phyloP scores from a whole-genome alignment of 2,797 vertebrate species.

The Lerista edwardsae region DNA sequence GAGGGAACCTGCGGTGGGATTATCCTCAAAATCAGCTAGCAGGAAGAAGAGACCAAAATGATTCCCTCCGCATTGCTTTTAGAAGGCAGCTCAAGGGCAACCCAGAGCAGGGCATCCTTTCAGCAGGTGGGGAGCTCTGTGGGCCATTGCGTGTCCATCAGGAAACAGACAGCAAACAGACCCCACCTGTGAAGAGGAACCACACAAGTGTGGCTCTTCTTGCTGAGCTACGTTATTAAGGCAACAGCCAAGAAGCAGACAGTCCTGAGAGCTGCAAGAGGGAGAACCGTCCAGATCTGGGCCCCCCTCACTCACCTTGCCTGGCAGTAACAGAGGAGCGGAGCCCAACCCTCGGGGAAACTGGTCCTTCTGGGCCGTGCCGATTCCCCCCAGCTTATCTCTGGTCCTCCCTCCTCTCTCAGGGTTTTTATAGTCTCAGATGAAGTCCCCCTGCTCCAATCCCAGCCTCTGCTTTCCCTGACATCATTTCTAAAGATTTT shows the following conservation, averaged over 20 bases:
- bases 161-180: background rate
- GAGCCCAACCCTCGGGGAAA: constrained; percentile 49
- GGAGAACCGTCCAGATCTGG: background rate
- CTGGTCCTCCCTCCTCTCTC: constrained; percentile 77
- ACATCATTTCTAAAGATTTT: constrained; percentile 90
- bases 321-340: constrained; percentile 41
- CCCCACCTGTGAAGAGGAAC: fast-evolving
- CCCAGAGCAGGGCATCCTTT: constrained; percentile 36
- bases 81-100: constrained; percentile 26
- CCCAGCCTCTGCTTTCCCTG: constrained; percentile 84
- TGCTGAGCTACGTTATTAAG: constrained; percentile 7
- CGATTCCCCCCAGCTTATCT: constrained; percentile 67
- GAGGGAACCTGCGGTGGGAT: background rate
- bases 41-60: background rate
- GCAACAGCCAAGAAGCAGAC: background rate
- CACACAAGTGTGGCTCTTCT: background rate
- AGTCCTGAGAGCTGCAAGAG: constrained; percentile 43
- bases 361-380: constrained; percentile 58
- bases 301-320: constrained; percentile 66
- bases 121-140: background rate
- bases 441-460: constrained; percentile 85
- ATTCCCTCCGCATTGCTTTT: background rate
- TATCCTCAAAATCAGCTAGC: background rate
- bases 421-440: constrained; percentile 90
- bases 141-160: fast-evolving